These are phyloP conservation scores for Varanus komodoensis DNA, from an alignment of 2,113 vertebrate genomes.

Conservation along the genomic window DNA sequence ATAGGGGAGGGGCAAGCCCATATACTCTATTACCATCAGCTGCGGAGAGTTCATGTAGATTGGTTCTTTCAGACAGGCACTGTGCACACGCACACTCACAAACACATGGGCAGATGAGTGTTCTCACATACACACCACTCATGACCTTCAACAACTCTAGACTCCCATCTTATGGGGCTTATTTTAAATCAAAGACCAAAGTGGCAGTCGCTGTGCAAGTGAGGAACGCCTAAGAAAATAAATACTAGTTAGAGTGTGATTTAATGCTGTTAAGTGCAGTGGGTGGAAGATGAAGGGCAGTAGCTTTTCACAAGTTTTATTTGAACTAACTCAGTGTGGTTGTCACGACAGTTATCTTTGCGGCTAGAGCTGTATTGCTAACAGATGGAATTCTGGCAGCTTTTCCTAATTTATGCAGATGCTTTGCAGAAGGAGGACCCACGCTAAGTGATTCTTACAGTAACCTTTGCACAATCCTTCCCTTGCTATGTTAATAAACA, in stretches of 20 bases:
- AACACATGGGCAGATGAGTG: neutral
- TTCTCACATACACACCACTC: neutral
- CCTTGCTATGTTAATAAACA: conserved; percentile 66
- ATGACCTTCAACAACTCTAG: conserved; percentile 68
- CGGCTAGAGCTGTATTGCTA: conserved; percentile 76
- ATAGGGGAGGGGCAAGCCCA: conserved; percentile 39
- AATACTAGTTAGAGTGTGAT: conserved; percentile 75
- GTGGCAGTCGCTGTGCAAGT: conserved; percentile 72
- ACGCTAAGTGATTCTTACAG: conserved; percentile 60
- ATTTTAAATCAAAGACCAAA: conserved; percentile 78
- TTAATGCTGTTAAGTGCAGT: conserved; percentile 75
- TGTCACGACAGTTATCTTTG: conserved; percentile 81
- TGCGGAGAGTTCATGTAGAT: conserved; percentile 56
- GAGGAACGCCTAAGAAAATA: conserved; percentile 81
- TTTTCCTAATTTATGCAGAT: conserved; percentile 72
- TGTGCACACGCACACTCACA: conserved; percentile 6
- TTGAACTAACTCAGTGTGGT: conserved; percentile 79
- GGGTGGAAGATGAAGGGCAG: conserved; percentile 76
- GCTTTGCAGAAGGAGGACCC: conserved; percentile 67
- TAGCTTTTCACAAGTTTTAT: conserved; percentile 82
- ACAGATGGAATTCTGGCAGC: conserved; percentile 79
- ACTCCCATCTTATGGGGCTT: conserved; percentile 66
- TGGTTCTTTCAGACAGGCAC: conserved; percentile 53
- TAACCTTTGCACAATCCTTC: conserved; percentile 66
- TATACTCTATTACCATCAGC: conserved; percentile 16